Evolutionary conservation across 2,113 vertebrate species (phyloP).

Genomic region (Marcusenius ussheri): DNA sequence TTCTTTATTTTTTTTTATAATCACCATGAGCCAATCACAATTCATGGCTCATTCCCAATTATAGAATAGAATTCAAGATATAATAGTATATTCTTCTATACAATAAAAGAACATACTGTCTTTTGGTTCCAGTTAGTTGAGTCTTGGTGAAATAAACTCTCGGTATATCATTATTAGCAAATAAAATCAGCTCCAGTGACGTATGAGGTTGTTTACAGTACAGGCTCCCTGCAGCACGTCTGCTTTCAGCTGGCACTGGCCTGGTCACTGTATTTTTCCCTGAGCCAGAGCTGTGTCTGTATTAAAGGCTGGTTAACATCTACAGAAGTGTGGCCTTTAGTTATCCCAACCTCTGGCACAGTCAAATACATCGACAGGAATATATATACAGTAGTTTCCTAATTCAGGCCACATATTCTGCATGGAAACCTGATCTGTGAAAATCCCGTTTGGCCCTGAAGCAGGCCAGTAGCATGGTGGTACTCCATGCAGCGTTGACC

Average conservation of each 20-base stretch:
- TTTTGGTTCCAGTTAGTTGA: no score
- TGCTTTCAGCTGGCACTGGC: no score
- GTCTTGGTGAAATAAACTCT: no score
- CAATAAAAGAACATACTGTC: no score
- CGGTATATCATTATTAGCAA: no score
- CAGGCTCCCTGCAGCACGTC: no score
- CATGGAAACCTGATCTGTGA: neutral
- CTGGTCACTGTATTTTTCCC: neutral
- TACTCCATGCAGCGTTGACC: neutral
- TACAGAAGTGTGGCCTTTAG: neutral
- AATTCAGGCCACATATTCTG: neutral
- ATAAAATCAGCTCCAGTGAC: no score
- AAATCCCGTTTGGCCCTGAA: neutral
- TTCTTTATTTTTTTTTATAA: neutral
- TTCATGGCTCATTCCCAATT: no score
- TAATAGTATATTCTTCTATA: no score
- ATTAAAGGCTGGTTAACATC: neutral
- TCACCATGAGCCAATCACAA: no score
- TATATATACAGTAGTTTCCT: neutral
- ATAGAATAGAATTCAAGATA: no score
- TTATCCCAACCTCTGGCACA: neutral
- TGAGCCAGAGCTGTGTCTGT: neutral
- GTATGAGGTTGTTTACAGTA: no score
- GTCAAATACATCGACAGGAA: neutral
- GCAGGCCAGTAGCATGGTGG: neutral